These are phyloP conservation scores for Polypedilum vanderplanki DNA, from an alignment of 1,140 invertebrate genomes.

Conservation along the genomic window DNA sequence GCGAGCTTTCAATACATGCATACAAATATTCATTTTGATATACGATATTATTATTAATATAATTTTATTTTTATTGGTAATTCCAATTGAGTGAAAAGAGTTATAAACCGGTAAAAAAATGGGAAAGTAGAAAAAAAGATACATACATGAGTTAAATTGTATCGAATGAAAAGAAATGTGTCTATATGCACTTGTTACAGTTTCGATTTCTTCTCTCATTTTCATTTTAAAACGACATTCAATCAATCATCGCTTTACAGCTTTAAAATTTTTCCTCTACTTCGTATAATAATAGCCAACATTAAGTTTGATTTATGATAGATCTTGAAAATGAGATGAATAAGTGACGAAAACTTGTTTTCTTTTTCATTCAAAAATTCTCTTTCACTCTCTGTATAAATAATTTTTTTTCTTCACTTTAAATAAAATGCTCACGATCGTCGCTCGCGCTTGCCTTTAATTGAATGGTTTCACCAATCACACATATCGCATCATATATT, in stretches of 20 bases:
- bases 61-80: not conserved
- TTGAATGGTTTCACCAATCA: slow-evolving; percentile 22
- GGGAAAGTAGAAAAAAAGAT: not conserved
- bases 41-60: slow-evolving; percentile 10
- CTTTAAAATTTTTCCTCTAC: slow-evolving; percentile 11
- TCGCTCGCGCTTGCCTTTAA: not conserved
- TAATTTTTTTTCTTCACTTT: not conserved
- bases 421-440: not conserved
- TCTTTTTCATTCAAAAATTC: not conserved
- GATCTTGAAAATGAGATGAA: slow-evolving; percentile 20
- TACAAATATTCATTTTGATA: not conserved
- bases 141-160: not conserved
- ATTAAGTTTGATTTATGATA: slow-evolving; percentile 21
- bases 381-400: not conserved
- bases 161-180: not conserved
- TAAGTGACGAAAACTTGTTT: not conserved
- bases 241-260: slow-evolving; percentile 23
- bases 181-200: slow-evolving; percentile 21
- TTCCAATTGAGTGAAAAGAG: not conserved
- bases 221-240: slow-evolving; percentile 4
- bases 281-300: not conserved
- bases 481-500: not conserved
- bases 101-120: not conserved
- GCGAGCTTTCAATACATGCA: too few relatives aligned
- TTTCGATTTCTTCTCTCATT: not conserved